Evolutionary conservation across 2,797 vertebrate species (phyloP).

Genomic region (Protosalanx chinensis): DNA sequence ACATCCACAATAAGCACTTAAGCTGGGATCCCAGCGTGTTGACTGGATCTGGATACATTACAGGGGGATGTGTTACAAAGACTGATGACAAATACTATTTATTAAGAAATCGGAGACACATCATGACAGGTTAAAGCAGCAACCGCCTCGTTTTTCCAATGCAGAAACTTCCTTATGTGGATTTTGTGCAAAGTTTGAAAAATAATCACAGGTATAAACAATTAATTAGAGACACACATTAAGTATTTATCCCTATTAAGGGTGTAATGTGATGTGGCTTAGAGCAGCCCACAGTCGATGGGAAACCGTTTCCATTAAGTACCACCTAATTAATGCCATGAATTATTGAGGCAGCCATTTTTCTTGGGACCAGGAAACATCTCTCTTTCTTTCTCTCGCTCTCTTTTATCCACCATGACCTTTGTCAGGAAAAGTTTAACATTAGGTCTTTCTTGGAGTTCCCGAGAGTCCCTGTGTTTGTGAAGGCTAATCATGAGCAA

Average conservation of each 20-base stretch:
- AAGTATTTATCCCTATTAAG: constrained; percentile 74
- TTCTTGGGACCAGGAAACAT: constrained; percentile 61
- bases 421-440: constrained; percentile 59
- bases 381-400: constrained; percentile 38
- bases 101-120: background rate
- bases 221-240: constrained; percentile 68
- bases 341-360: constrained; percentile 71
- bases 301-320: constrained; percentile 73
- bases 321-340: constrained; percentile 67
- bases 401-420: constrained; percentile 52
- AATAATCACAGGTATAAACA: constrained; percentile 69
- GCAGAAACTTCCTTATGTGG: constrained; percentile 35
- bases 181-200: constrained; percentile 59
- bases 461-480: background rate
- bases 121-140: background rate
- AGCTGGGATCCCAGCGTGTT: constrained; percentile 6
- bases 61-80: background rate
- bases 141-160: constrained; percentile 7
- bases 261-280: constrained; percentile 72
- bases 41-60: constrained; percentile 7
- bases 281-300: constrained; percentile 59
- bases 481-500: background rate
- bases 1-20: constrained; percentile 32
- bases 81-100: constrained; percentile 6
- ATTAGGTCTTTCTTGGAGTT: constrained; percentile 42